Conservation (phyloP, 2,888 invertebrate species). For the Microdon myrmicae region DNA sequence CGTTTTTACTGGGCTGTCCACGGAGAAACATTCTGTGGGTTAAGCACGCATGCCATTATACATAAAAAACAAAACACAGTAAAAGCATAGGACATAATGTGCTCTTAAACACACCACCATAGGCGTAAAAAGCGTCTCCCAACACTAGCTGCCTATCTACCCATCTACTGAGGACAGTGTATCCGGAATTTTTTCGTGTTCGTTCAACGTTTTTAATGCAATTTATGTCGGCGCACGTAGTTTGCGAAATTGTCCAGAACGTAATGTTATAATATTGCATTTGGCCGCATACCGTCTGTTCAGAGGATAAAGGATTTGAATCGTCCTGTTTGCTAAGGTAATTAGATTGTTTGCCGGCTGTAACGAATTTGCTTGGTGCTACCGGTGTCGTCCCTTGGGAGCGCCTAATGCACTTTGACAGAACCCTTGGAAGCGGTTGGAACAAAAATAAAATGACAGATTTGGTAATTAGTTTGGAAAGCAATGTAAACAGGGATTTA, state of each 20-base stretch:
- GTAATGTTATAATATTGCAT: slow-evolving; percentile 35
- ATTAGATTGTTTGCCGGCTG: slow-evolving; percentile 29
- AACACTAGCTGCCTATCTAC: too few relatives aligned
- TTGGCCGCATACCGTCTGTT: slow-evolving; percentile 4
- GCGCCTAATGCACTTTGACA: slow-evolving; percentile 13
- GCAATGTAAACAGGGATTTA: too few relatives aligned
- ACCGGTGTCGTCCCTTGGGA: background rate
- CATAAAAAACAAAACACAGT: too few relatives aligned
- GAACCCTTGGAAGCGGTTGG: background rate
- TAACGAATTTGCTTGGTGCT: slow-evolving; percentile 17
- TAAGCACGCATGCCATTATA: too few relatives aligned
- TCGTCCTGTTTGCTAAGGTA: slow-evolving; percentile 28
- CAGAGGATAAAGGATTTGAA: too few relatives aligned
- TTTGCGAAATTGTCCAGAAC: slow-evolving; percentile 21
- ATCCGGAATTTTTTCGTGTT: slow-evolving; percentile 8
- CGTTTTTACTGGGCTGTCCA: too few relatives aligned
- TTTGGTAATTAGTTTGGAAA: slow-evolving; percentile 12
- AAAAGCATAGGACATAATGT: too few relatives aligned
- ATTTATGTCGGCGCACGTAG: slow-evolving; percentile 34
- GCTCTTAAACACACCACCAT: too few relatives aligned
- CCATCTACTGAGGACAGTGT: background rate
- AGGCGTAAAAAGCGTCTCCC: too few relatives aligned
- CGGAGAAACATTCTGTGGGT: too few relatives aligned
- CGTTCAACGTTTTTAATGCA: slow-evolving; percentile 25
- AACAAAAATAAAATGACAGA: background rate